Evolutionary conservation across 2,888 invertebrate species (phyloP).

Genomic region (Tachina fera): DNA sequence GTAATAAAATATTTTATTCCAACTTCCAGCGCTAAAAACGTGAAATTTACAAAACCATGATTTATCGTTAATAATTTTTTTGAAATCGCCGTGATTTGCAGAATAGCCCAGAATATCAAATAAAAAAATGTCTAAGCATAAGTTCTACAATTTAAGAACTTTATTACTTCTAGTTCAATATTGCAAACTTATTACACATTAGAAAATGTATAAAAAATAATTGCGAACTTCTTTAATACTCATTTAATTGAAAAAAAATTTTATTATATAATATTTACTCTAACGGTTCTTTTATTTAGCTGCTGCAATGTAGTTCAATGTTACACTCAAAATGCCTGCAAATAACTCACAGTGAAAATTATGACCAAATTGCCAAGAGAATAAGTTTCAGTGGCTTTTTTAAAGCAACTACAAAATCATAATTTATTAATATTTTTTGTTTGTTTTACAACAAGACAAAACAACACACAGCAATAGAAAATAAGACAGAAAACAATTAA

Average conservation of each 20-base stretch:
- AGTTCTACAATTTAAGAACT: background rate
- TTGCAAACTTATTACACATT: too few species aligned
- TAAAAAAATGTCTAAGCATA: too few species aligned
- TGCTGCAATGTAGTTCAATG: conserved; percentile 55
- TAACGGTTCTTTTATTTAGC: conserved; percentile 45
- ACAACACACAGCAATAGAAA: conserved; percentile 35
- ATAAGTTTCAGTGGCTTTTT: conserved; percentile 3
- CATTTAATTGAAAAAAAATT: background rate
- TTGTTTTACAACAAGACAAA: background rate
- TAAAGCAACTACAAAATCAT: conserved; percentile 16
- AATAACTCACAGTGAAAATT: conserved; percentile 44
- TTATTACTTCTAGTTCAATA: background rate
- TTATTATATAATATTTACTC: conserved; percentile 11
- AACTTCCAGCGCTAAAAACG: too few species aligned
- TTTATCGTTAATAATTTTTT: too few species aligned
- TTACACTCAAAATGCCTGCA: conserved; percentile 48
- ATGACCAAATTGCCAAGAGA: conserved; percentile 36
- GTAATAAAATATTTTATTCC: too few species aligned
- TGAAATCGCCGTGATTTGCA: too few species aligned
- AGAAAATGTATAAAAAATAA: too few species aligned
- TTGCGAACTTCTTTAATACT: background rate
- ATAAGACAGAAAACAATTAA: conserved; percentile 27
- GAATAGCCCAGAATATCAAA: too few species aligned
- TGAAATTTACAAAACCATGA: too few species aligned
- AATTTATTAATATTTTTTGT: conserved; percentile 7